Conservation (phyloP, 2,113 vertebrate species). For the Thryonomys swinderianus region DNA sequence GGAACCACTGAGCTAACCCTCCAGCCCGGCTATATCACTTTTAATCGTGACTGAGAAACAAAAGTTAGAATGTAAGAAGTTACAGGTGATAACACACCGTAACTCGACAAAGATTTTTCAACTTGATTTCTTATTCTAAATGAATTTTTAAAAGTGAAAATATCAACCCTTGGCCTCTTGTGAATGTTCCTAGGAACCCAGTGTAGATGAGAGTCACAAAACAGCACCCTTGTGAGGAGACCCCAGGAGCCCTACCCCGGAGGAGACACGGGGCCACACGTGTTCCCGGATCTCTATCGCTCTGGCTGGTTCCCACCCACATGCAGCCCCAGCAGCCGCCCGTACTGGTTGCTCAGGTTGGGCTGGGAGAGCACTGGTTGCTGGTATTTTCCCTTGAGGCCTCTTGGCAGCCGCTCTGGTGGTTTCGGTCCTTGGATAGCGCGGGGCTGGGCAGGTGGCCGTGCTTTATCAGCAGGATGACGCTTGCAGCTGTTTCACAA, state of each 20-base stretch:
- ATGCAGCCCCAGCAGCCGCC: slow-evolving; percentile 23
- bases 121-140: slow-evolving; percentile 37
- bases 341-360: slow-evolving; percentile 80
- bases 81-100: not conserved
- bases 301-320: slow-evolving; percentile 59
- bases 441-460: slow-evolving; percentile 61
- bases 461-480: slow-evolving; percentile 27
- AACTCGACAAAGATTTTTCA: slow-evolving; percentile 35
- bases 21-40: too few species aligned
- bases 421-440: slow-evolving; percentile 49
- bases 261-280: not conserved
- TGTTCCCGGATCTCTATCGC: slow-evolving; percentile 48
- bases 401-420: slow-evolving; percentile 61
- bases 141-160: not conserved
- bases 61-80: not conserved
- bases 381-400: slow-evolving; percentile 76
- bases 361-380: slow-evolving; percentile 33
- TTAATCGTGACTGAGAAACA: slow-evolving; percentile 29
- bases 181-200: not conserved
- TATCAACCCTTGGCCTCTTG: not conserved
- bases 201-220: not conserved
- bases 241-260: not conserved
- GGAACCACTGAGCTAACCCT: too few species aligned
- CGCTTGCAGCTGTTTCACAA: slow-evolving; percentile 65
- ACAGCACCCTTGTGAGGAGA: not conserved